Conservation (phyloP, 23 tunicate species). For the Styela plicata region DNA sequence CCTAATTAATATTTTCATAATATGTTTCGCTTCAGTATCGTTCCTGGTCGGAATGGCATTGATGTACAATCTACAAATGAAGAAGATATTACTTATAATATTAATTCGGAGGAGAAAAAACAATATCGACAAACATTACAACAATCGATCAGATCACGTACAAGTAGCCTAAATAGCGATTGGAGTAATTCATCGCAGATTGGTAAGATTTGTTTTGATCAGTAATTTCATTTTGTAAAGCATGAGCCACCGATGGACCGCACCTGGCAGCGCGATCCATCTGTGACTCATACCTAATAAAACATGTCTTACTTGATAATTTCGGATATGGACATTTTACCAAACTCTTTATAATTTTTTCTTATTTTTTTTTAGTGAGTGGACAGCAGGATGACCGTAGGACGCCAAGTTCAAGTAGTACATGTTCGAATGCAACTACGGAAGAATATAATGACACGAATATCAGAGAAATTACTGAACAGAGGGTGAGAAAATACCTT, state of each 20-base stretch:
- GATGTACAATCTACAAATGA: not conserved
- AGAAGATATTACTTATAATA: not conserved
- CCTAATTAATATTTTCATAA: no score
- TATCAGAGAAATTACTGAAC: constrained; percentile 6
- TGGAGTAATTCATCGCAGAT: constrained; percentile 59
- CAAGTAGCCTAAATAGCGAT: constrained; percentile 78
- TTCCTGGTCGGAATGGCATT: not conserved
- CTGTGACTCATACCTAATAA: no score
- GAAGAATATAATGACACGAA: not conserved
- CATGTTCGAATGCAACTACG: not conserved
- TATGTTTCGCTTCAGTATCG: not conserved
- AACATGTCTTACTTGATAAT: no score
- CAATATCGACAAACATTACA: not conserved
- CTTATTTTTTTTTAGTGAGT: not conserved
- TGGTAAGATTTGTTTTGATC: constrained; percentile 53
- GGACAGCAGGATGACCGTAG: not conserved
- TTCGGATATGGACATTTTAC: not conserved
- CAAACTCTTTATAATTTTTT: not conserved
- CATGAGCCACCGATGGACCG: no score
- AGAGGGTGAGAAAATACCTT: no score
- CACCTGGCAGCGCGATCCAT: no score
- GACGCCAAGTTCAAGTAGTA: constrained; percentile 5
- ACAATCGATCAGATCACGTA: constrained; percentile 31
- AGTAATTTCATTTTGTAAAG: no score
- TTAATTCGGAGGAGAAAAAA: not conserved